Percentiles rank a stretch among this genome's conserved stretches.
Conservation (phyloP, 2,113 vertebrate species). For the Apaloderma vittatum region DNA sequence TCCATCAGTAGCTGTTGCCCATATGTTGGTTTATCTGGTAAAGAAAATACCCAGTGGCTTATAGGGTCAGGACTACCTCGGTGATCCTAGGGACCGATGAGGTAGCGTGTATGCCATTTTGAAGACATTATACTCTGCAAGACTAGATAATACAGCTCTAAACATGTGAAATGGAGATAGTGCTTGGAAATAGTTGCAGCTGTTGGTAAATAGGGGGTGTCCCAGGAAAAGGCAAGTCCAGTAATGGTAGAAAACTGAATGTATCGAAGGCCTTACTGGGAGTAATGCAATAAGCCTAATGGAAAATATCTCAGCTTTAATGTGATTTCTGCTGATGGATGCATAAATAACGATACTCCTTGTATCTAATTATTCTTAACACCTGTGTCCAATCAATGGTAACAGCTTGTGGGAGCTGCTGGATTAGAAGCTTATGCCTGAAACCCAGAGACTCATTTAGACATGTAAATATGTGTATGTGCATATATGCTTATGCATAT, state of each 20-base stretch:
- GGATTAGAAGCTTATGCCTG: background rate
- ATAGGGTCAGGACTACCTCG: background rate
- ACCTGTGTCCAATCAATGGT: conserved; percentile 17
- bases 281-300: conserved; percentile 54
- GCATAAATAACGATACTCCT: background rate
- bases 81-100: background rate
- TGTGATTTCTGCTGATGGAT: conserved; percentile 14
- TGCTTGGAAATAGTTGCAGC: background rate
- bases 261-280: conserved; percentile 1
- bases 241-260: conserved; percentile 11
- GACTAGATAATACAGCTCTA: background rate
- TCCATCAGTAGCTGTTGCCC: background rate
- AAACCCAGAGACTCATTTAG: background rate
- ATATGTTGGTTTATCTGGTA: background rate
- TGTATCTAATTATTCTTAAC: conserved; percentile 34
- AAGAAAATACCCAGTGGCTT: background rate
- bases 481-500: background rate
- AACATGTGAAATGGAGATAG: background rate
- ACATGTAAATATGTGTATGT: background rate
- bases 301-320: conserved; percentile 37
- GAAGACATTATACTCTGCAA: background rate
- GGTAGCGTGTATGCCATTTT: background rate
- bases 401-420: conserved; percentile 26
- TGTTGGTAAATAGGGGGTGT: background rate
- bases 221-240: background rate